Evolutionary conservation across 2,888 invertebrate genomes (phyloP).

Genomic region (Eudasyphora cyanicolor): DNA sequence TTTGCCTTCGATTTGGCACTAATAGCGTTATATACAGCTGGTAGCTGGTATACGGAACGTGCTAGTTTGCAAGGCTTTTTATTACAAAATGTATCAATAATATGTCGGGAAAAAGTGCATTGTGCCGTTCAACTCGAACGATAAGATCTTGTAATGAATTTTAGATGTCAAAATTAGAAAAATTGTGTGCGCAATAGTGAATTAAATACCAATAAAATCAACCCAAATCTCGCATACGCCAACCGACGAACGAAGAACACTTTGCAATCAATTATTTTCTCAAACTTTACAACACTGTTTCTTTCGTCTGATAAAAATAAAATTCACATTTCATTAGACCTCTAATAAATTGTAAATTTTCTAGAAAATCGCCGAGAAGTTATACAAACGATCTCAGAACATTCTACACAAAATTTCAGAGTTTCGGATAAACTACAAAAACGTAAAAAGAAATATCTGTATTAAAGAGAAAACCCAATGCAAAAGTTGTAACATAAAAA

Average conservation of each 20-base stretch:
- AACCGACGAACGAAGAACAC: background rate
- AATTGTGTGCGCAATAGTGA: no score
- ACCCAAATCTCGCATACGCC: background rate
- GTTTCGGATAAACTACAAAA: background rate
- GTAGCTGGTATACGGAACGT: no score
- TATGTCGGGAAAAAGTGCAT: no score
- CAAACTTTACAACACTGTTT: slow-evolving; percentile 53
- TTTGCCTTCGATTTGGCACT: no score
- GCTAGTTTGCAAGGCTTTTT: no score
- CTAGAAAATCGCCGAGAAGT: background rate
- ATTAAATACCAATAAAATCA: background rate
- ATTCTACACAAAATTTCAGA: background rate
- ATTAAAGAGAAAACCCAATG: background rate
- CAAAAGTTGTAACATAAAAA: slow-evolving; percentile 1
- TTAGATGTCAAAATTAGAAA: no score
- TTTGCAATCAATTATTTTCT: background rate
- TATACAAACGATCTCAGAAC: background rate
- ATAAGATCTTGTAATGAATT: no score
- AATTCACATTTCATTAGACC: background rate
- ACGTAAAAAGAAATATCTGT: background rate
- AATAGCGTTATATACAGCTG: no score
- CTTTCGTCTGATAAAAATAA: background rate
- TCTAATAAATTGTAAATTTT: background rate
- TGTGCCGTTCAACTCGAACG: no score
- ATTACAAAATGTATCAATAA: no score